phyloP scores from a whole-genome alignment of 2,797 vertebrate genomes.

The Yasuhikotakia modesta region DNA sequence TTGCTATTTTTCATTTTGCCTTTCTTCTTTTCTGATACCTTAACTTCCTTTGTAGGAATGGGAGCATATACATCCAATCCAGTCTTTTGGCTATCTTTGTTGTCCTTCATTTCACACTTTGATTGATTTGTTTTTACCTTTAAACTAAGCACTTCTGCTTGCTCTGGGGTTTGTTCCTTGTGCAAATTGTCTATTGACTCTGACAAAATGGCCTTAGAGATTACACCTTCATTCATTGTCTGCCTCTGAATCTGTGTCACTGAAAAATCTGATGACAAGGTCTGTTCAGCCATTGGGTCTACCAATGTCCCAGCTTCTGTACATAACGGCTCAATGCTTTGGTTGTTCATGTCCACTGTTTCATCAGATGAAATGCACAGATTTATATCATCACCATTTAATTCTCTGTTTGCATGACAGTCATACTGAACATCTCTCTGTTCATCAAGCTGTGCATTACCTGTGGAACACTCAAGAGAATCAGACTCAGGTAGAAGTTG shows the following conservation, averaged over 20 bases:
- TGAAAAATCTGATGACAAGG: conserved; percentile 1
- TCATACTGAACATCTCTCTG: not conserved
- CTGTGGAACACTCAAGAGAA: conserved; percentile 1
- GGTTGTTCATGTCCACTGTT: conserved; percentile 40
- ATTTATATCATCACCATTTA: conserved; percentile 31
- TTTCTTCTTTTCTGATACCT: conserved; percentile 39
- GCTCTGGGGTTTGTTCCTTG: conserved; percentile 13
- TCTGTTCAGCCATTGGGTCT: conserved; percentile 2
- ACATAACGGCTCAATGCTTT: conserved; percentile 1
- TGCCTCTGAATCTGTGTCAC: not conserved
- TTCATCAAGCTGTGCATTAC: conserved; percentile 4
- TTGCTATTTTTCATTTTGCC: conserved; percentile 40
- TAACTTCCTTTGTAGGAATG: not conserved
- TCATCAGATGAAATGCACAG: conserved; percentile 28
- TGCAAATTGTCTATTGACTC: not conserved
- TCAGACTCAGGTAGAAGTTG: conserved; percentile 19
- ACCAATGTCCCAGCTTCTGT: conserved; percentile 24
- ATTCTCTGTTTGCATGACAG: not conserved
- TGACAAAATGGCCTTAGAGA: not conserved
- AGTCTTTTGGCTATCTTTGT: conserved; percentile 11
- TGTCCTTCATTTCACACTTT: conserved; percentile 12
- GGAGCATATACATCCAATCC: not conserved
- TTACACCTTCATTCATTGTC: conserved; percentile 12
- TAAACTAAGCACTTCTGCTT: not conserved
- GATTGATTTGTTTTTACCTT: not conserved